Evolutionary conservation across 2,797 vertebrate genomes (phyloP), one percentile per base, ranked within the genome.

Genomic region (Notolabrus celidotus): DNA sequence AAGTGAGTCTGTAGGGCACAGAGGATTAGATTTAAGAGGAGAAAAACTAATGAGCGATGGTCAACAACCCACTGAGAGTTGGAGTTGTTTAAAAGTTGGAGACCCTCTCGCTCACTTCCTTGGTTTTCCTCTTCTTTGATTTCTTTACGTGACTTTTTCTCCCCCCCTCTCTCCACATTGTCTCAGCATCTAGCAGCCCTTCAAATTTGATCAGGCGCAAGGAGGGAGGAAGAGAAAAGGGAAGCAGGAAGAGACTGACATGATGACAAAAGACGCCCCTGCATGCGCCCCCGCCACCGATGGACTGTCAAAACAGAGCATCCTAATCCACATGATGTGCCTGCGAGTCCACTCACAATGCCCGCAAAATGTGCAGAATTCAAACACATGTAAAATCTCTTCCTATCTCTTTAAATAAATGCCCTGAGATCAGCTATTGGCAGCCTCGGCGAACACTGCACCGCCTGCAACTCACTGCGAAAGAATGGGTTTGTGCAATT

Each of bases 291-390:
- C 82, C 71, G 25, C 77, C 42, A 50, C 83, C 63, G 69, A 89
- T 85, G 83, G 85, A 67, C 88, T 90, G 83, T 91, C 91, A 91
- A 88, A 92, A 90, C 85, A 73, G 70, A 86, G 86, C 81, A 60
- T 80, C 88, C 76, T 92, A 92, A 94, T 93, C 90, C 80, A 42
- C 50, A 86, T 89, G 91, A 93, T 79, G 86, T 82, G 81, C 75
- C 78, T 55, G 66, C 79, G 79, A 90, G 92, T 89, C 89, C 79
- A 77, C 77, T 87, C 77, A 78, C 80, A 86, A 77, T 64, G 63
- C 75, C 72, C 22, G 7, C 38, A 64, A 59, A 66, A 80, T 59
- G 77, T 53, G 60, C 58, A 23, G 23, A 73, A 67, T 79, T 80
- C 47, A 71, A 74, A 71, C 51, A 61, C 59, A 42, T 31, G 17